Evolutionary conservation across 1,140 invertebrate genomes (phyloP), one percentile per base, ranked within the genome.

Genomic region (Hirudo medicinalis): DNA sequence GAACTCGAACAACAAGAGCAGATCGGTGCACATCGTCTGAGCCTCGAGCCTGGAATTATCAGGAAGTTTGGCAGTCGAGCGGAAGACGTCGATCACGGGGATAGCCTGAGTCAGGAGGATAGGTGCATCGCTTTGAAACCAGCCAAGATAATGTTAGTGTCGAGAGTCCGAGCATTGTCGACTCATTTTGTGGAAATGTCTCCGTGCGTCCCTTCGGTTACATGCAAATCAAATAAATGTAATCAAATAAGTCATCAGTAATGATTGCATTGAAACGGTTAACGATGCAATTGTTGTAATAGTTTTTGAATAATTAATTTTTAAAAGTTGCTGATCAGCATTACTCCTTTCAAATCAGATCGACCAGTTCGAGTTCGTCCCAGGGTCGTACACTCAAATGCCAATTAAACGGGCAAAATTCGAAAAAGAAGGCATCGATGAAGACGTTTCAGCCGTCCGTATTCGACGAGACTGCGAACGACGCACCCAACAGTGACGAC

Each of bases 21-120:
- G 9, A 13, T 13, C 3, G 22, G 20, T 25, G 9, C 22, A n/a
- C 57, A 15, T n/a, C 54, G 54, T 5, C 25, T 5, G 25, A 20
- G 54, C 54, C 2, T n/a, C 25, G 57, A 63, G 6, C 1, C 5
- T 22, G 19, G 29, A 11, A n/a, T 63, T 13, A 22, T 22, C 3
- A n/a, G 13, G 13, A 63, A 11, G 9, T 11, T 63, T 22, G 9
- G 2, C 1, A 22, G 29, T 25, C 22, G 57, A n/a, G 19, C 40
- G 25, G 17, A 75, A 72, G 54, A 71, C 75, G 53, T 72, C 72
- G 15, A 49, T 17, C 43, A 49, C 43, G 43, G 43, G 25, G 49
- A 69, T 8, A 27, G 36, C 36, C 3, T 63, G 22, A 63, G 57
- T 32, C 29, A 32, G 8, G 57, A 63, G 57, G 57, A 63, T 6